phyloP scores from a whole-genome alignment of 2,113 vertebrate genomes.

The Myiagra hebetior region DNA sequence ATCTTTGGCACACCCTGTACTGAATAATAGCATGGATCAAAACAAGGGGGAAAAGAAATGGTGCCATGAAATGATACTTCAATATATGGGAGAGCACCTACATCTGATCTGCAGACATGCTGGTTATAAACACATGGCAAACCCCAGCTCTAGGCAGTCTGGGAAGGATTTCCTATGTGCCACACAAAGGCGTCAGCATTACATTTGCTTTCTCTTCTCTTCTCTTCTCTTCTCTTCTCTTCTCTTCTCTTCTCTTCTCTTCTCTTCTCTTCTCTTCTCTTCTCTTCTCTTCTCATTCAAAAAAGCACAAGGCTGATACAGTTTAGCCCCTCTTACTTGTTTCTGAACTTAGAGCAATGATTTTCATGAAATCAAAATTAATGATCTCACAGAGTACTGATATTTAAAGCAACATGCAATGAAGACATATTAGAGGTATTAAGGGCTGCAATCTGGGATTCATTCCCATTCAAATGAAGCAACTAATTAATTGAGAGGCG shows the following conservation, averaged over 20 bases:
- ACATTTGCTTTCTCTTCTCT: neutral
- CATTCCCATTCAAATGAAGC: constrained; percentile 45
- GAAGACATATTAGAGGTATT: neutral
- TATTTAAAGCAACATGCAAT: neutral
- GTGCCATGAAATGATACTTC: neutral
- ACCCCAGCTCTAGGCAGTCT: neutral
- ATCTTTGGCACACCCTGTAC: neutral
- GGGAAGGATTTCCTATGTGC: neutral
- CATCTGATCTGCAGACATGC: neutral
- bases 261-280: neutral
- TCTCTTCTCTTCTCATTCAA: neutral
- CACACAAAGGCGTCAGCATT: neutral
- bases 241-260: neutral
- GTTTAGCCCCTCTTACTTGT: neutral
- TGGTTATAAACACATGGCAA: constrained; percentile 16
- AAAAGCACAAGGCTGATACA: neutral
- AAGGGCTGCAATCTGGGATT: neutral
- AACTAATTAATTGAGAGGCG: constrained; percentile 7
- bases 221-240: neutral
- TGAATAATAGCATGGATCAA: neutral
- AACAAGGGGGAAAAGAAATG: neutral
- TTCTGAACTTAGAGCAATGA: neutral
- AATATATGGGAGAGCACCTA: neutral
- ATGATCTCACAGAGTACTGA: neutral
- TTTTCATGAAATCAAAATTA: constrained; percentile 23